Evolutionary conservation across 2,888 invertebrate species (phyloP), one percentile per base, ranked within the genome.

Genomic region (Hedychridium roseum): DNA sequence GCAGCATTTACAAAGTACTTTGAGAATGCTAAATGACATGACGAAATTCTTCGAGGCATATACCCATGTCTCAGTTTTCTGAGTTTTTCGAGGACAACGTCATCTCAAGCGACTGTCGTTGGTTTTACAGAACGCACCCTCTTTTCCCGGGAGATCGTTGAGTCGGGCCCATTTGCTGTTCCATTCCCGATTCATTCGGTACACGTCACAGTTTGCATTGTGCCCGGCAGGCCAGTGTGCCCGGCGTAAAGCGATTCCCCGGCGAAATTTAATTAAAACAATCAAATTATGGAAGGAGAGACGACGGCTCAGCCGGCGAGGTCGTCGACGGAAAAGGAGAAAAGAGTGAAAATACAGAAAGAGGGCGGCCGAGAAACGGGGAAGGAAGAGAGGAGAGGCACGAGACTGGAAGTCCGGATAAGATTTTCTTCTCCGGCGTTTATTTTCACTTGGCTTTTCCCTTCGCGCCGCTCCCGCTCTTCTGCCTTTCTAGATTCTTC

Each of bases 251-350:
- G 70, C 70, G 76, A 78, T 78, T 76, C 73, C 63, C 71, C 66
- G 71, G 60, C 68, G 67, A 79, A 78, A 79, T 78, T 79, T 79
- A 79, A 79, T 79, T 78, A 79, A 79, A 79, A 79, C 78, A 79
- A 78, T 79, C 78, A 79, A 79, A 76, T 79, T 79, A 79, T 76
- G 73, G 75, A 68, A 73, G 73, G 70, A 76, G 69, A 67, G 66
- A 54, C 62, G 66, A 68, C 68, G 73, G 69, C 68, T 71, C 68
- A 71, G 68, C 67, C 68, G 66, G 66, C 63, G 69, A 60, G 66
- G 60, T 64, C 56, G 56, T 50, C 55, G 49, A 34, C 50, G 45
- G 50, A 51, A 62, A 57, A 60, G 57, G 51, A 50, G 50, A 54
- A 52, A 43, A 49, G 45, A 38, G 54, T 57, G 57, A 53, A 54